Evolutionary conservation across 2,797 vertebrate species (phyloP), one percentile per base, ranked within the genome.

Genomic region (Spea hammondii): DNA sequence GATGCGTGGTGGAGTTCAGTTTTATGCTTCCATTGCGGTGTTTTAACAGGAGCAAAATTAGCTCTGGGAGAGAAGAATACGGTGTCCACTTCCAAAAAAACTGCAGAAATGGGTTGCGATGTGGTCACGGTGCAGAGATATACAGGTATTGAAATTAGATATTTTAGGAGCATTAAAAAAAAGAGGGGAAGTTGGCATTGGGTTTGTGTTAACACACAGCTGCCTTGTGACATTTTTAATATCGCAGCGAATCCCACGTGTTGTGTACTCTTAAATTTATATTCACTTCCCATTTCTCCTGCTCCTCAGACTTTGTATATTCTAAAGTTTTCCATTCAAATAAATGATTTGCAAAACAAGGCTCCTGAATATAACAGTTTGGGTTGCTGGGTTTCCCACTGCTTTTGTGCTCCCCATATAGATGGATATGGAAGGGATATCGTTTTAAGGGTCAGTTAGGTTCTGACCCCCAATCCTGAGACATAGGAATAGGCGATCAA

Each of bases 71-170:
- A 51, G 14, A 5, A 67, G 32, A 14, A 48, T 8, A 5, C 11
- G 13, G 47, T 0, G 10, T 11, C 50, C 44, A 62, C 54, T 81
- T 77, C 64, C 69, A 72, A 77, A 77, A 76, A 46, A 4, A 11
- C 17, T n/a, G 32, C 32, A 32, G 32, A 32, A 32, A 32, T 32
- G 32, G 32, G 1, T 32, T 32, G 32, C 32, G 32, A 32, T 32
- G 32, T 3, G 83, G 83, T 82, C 69, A 69, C 68, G 14, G 69
- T 76, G 59, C 70, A 79, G 71, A 79, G 76, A 82, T 77, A 70
- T 73, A 68, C 79, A 82, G 75, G 79, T 82, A 77, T 17, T 73
- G 79, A 77, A 73, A 68, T 77, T 71, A 82, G 74, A 73, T 82
- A 77, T 82, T 82, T 82, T 68, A 5, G 70, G 70, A 46, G 51